Percentiles rank a stretch among this genome's conserved stretches.
phyloP scores from a whole-genome alignment of 2,113 vertebrate species.

The Cinclus cinclus region DNA sequence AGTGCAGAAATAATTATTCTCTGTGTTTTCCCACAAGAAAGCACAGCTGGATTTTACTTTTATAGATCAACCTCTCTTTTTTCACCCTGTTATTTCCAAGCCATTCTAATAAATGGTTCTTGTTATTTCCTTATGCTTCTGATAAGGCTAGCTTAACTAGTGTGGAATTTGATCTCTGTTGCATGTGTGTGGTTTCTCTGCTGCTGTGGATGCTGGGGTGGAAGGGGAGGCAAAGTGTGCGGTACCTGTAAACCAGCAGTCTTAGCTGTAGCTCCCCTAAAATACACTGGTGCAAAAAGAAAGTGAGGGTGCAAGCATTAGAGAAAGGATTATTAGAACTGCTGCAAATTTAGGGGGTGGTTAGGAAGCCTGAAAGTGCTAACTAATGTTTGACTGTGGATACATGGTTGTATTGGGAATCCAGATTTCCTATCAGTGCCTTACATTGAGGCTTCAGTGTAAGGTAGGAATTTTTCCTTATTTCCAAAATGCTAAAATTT shows the following conservation, averaged over 20 bases:
- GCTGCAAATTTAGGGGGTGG: background rate
- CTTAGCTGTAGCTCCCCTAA: background rate
- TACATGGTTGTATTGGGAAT: fast-evolving
- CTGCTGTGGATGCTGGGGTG: background rate
- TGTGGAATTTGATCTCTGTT: background rate
- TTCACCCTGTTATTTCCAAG: background rate
- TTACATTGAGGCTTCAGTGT: fast-evolving
- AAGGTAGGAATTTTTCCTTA: background rate
- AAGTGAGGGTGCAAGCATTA: background rate
- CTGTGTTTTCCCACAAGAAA: background rate
- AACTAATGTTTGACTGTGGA: background rate
- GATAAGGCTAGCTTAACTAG: background rate
- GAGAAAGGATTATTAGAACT: background rate
- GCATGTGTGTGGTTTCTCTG: background rate
- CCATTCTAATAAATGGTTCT: background rate
- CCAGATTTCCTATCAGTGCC: background rate
- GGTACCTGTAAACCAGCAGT: background rate
- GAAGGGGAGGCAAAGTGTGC: background rate
- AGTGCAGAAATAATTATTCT: background rate
- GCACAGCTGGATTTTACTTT: background rate
- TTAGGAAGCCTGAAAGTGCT: background rate
- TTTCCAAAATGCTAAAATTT: background rate
- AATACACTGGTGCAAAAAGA: background rate
- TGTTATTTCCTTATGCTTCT: background rate
- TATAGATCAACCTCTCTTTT: background rate